Evolutionary conservation across 2,797 vertebrate genomes (phyloP).

Genomic region (Myripristis jacobus): DNA sequence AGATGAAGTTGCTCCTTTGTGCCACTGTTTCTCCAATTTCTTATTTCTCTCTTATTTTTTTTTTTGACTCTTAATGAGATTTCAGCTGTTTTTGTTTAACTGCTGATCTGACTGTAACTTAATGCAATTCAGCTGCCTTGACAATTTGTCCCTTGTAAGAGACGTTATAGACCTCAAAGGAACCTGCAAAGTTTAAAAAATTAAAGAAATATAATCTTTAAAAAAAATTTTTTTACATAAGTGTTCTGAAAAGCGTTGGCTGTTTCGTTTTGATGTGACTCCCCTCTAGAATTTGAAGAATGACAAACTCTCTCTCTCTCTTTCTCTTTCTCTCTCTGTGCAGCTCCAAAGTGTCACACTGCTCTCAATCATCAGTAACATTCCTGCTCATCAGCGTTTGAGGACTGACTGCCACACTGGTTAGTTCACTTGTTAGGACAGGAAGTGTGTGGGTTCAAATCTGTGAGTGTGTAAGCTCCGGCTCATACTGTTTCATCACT

Average conservation of each 20-base stretch:
- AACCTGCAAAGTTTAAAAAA: too few species aligned
- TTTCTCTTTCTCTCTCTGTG: constrained; percentile 3
- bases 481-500: constrained; percentile 33
- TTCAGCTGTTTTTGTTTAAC: too few species aligned
- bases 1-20: background rate
- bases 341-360: constrained; percentile 7
- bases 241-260: background rate
- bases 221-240: too few species aligned
- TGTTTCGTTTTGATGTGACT: constrained; percentile 3
- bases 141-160: too few species aligned
- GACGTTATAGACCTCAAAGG: too few species aligned
- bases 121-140: too few species aligned
- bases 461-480: background rate
- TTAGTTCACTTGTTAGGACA: background rate
- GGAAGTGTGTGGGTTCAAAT: background rate
- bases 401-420: constrained; percentile 2
- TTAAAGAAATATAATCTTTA: too few species aligned
- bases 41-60: too few species aligned
- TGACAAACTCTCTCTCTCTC: constrained; percentile 16
- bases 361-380: constrained; percentile 23
- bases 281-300: constrained; percentile 55
- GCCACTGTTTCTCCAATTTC: too few species aligned
- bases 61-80: too few species aligned
- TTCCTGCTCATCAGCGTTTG: constrained; percentile 50
- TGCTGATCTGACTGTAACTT: too few species aligned